Evolutionary conservation across 2,888 invertebrate species (phyloP).

Genomic region (Drosophila kokeensis): DNA sequence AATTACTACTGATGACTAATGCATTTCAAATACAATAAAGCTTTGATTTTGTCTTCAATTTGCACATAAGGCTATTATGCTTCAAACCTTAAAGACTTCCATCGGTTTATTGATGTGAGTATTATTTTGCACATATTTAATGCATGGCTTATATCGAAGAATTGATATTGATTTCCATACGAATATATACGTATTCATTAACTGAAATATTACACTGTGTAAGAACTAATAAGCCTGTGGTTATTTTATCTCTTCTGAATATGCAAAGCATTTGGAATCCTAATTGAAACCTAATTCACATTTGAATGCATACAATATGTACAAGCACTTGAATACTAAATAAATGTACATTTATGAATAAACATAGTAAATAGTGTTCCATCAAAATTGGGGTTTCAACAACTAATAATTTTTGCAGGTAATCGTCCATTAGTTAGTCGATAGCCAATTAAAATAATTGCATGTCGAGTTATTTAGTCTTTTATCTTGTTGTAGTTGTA

Average conservation of each 20-base stretch:
- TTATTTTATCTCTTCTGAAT: not conserved
- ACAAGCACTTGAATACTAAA: not conserved
- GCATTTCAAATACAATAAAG: not conserved
- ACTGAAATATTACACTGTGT: not conserved
- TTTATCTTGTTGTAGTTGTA: not conserved
- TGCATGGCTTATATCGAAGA: not conserved
- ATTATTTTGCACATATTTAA: not conserved
- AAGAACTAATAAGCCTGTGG: not conserved
- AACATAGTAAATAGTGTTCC: not conserved
- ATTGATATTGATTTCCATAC: not conserved
- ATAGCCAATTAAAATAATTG: slow-evolving; percentile 18
- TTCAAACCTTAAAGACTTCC: not conserved
- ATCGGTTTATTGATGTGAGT: not conserved
- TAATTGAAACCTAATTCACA: not conserved
- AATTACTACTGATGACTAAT: not conserved
- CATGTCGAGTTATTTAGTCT: slow-evolving; percentile 15
- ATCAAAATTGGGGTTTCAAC: not conserved
- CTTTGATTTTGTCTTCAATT: not conserved
- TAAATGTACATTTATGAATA: not conserved
- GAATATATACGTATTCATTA: not conserved
- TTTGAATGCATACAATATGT: not conserved
- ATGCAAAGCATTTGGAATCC: not conserved
- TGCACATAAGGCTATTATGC: not conserved
- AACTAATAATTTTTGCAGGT: not conserved
- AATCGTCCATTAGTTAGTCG: slow-evolving; percentile 5